These are phyloP conservation scores for Manis pentadactyla DNA, from an alignment of 2,797 vertebrate genomes.

Conservation along the genomic window DNA sequence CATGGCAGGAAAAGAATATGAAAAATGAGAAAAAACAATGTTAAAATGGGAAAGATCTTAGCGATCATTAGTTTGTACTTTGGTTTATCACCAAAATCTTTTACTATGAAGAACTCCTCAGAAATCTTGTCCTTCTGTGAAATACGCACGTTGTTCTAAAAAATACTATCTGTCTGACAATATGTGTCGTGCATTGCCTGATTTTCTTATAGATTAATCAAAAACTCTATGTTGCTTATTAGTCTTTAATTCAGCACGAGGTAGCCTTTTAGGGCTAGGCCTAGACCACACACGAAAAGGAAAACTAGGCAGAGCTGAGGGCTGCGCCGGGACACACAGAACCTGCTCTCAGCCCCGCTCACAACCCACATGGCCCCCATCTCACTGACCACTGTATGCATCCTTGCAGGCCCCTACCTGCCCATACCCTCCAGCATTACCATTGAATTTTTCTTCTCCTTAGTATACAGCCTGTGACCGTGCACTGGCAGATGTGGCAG, in stretches of 20 bases:
- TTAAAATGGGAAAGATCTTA: not conserved
- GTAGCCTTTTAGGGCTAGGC: not conserved
- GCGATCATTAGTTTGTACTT: not conserved
- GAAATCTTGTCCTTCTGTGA: not conserved
- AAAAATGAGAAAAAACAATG: not conserved
- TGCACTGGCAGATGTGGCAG: not conserved
- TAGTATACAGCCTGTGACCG: not conserved
- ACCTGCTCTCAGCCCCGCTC: not conserved
- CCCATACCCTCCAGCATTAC: not conserved
- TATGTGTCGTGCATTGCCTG: not conserved
- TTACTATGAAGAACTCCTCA: not conserved
- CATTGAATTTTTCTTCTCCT: not conserved
- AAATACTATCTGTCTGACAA: not conserved
- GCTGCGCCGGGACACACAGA: not conserved
- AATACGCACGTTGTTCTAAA: not conserved
- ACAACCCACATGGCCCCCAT: too few relatives aligned
- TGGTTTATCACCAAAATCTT: not conserved
- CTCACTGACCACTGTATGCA: not conserved
- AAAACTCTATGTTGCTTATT: not conserved
- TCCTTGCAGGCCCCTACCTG: not conserved
- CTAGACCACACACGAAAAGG: too few relatives aligned
- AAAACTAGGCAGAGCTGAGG: not conserved
- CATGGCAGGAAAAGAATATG: not conserved
- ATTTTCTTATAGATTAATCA: not conserved
- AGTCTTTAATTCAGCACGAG: not conserved